phyloP scores from a whole-genome alignment of 2,797 vertebrate species.

The Scarus forsteni region DNA sequence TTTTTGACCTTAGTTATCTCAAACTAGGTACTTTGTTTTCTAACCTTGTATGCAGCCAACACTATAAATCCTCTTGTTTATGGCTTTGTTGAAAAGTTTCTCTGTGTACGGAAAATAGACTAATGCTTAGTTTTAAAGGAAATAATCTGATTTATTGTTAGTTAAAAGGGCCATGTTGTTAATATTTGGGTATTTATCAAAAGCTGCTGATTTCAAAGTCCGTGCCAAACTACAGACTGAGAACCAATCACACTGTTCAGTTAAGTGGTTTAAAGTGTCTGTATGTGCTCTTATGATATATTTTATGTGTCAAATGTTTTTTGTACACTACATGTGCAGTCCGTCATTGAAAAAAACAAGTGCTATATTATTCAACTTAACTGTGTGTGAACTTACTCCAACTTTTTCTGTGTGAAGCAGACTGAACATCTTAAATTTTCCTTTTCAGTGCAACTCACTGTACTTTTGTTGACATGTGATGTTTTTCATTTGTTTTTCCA shows the following conservation, averaged over 20 bases:
- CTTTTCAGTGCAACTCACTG: constrained; percentile 1
- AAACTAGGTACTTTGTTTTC: constrained; percentile 16
- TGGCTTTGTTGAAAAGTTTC: background rate
- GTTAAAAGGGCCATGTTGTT: constrained; percentile 24
- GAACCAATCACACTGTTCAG: constrained; percentile 21
- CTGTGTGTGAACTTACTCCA: constrained; percentile 18
- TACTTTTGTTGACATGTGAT: constrained; percentile 13
- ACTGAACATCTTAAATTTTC: constrained; percentile 14
- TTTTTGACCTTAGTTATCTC: constrained; percentile 15
- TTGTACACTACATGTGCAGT: constrained; percentile 40
- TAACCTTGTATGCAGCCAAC: constrained; percentile 2
- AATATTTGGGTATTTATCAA: constrained; percentile 32
- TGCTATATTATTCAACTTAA: constrained; percentile 17
- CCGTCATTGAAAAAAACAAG: constrained; percentile 4
- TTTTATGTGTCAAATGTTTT: constrained; percentile 26
- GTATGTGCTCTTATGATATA: constrained; percentile 6
- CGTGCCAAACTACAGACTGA: constrained; percentile 42
- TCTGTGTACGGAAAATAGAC: background rate
- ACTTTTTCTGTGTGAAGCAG: constrained; percentile 33
- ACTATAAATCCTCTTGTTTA: background rate
- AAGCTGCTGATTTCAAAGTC: constrained; percentile 18
- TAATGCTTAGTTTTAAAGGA: constrained; percentile 5
- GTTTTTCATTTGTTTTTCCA: constrained; percentile 26
- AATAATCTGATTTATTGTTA: background rate
- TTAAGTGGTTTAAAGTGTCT: constrained; percentile 12